These are phyloP conservation scores for Lordiphosa collinella DNA, from an alignment of 1,140 invertebrate genomes.

Conservation along the genomic window DNA sequence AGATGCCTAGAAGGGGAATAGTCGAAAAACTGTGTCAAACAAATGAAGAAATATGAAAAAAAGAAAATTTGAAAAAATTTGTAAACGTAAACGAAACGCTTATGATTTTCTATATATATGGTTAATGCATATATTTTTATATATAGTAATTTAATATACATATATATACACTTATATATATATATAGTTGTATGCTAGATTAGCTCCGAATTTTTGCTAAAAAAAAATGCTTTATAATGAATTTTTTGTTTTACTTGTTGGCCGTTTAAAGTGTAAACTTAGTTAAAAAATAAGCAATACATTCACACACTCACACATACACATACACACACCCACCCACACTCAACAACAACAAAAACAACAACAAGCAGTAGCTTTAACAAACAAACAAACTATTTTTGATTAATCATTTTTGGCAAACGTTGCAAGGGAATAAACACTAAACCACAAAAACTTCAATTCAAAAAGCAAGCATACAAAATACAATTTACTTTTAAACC, in stretches of 20 bases:
- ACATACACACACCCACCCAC: constrained; percentile 19
- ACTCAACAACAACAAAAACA: constrained; percentile 26
- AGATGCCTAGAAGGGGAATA: constrained; percentile 53
- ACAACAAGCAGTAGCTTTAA: constrained; percentile 58
- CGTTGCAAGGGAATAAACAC: constrained; percentile 42
- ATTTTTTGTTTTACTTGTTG: constrained; percentile 38
- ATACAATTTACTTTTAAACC: constrained; percentile 44
- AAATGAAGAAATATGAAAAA: constrained; percentile 50
- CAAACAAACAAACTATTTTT: constrained; percentile 63
- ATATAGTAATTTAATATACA: constrained; percentile 21
- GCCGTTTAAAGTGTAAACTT: constrained; percentile 52
- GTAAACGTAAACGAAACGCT: constrained; percentile 70
- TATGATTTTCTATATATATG: constrained; percentile 57
- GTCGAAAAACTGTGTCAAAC: constrained; percentile 11
- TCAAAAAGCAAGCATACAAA: constrained; percentile 40
- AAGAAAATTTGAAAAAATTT: constrained; percentile 31
- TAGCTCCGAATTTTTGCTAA: constrained; percentile 44
- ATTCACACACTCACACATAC: constrained; percentile 18
- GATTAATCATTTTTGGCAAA: constrained; percentile 64
- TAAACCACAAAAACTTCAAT: constrained; percentile 19
- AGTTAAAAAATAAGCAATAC: constrained; percentile 38
- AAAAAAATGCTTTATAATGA: constrained; percentile 35
- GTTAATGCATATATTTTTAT: constrained; percentile 20
- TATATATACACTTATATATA: constrained; percentile 28
- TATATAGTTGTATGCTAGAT: constrained; percentile 13